A percentile compares a stretch with the other conserved stretches of the same genome.
Conservation (phyloP, 1,140 invertebrate genomes). For the Diploscapter pachys region DNA sequence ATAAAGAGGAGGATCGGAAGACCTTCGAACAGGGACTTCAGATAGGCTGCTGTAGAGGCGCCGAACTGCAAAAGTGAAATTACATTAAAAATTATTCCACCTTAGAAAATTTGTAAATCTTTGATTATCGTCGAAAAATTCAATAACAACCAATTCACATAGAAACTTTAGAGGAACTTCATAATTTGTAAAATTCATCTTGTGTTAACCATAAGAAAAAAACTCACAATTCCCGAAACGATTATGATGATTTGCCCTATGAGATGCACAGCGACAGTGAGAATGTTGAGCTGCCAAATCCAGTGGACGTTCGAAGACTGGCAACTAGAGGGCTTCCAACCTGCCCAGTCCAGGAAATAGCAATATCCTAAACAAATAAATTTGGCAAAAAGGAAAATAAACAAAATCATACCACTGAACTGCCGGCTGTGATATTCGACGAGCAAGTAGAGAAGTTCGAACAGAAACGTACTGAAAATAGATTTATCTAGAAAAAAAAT, state of each 20-base stretch:
- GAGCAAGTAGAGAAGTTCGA: not conserved
- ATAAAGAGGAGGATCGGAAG: conserved; percentile 20
- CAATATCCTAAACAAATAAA: not conserved
- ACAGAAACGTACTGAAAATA: not conserved
- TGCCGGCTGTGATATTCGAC: not conserved
- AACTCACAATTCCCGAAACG: conserved; percentile 3
- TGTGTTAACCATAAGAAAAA: not conserved
- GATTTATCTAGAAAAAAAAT: too few relatives aligned
- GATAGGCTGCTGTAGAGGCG: not conserved
- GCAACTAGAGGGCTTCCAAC: not conserved
- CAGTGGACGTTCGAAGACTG: not conserved
- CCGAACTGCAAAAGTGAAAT: conserved; percentile 1
- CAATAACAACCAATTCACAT: not conserved
- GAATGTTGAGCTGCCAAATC: conserved; percentile 5
- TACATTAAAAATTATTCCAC: too few relatives aligned
- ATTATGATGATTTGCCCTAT: not conserved
- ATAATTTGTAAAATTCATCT: not conserved
- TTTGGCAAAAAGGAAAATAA: not conserved
- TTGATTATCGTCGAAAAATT: not conserved
- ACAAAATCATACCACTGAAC: not conserved
- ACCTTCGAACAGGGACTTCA: conserved; percentile 5
- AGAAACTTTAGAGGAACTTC: not conserved
- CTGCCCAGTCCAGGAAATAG: not conserved
- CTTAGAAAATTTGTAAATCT: not conserved
- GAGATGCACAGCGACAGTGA: not conserved